Base-by-base conservation (phyloP, 2,113 vertebrate genomes). In the Coracopsis vasa region DNA sequence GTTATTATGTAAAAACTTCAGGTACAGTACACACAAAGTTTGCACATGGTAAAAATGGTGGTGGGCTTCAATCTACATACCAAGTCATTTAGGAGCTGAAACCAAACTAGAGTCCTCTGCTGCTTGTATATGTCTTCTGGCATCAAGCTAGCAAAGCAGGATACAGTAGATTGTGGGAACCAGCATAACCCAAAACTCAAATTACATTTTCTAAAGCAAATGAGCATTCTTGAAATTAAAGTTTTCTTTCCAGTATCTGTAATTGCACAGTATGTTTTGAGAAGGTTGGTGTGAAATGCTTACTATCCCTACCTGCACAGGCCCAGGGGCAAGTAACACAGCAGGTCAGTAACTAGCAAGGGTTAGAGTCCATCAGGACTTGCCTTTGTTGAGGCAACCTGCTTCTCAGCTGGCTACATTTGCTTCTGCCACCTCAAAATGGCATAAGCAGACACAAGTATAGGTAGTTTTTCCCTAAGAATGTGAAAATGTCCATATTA, bases 11-110 rank as follows among this genome's bases (percentile, higher is more conserved):
- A 29, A 78, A 20, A 56, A 33, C 62, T 17, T 28, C 35, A 79
- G n/a, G 9, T 39, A 7, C 2, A 3, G 19, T 6, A 17, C 6
- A 35, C 3, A 8, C 3, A 9, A 48, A 71, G 28, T n/a, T 4
- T 88, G 39, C 33, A 82, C 66, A 9, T 64, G 19, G 19, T 45
- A 47, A 60, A 66, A 44, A 80, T 14, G 25, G 25, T 44, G 56
- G 0, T 47, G 39, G 70, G 33, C 42, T 90, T 81, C 53, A 44
- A 6, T 53, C 48, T 27, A 3, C 17, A 20, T 14, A 56, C 6
- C 19, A 35, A 71, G 66, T 31, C 0, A 37, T 37, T 81, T 33
- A 62, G 42, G 56, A 72, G 47, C 47, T 20, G 37, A 77, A 92
- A 54, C 8, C 41, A 51, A 74, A n/a, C 28, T 9, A n/a, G n/a